Base-by-base conservation (phyloP, 2,113 vertebrate species). In the Fregetta grallaria region DNA sequence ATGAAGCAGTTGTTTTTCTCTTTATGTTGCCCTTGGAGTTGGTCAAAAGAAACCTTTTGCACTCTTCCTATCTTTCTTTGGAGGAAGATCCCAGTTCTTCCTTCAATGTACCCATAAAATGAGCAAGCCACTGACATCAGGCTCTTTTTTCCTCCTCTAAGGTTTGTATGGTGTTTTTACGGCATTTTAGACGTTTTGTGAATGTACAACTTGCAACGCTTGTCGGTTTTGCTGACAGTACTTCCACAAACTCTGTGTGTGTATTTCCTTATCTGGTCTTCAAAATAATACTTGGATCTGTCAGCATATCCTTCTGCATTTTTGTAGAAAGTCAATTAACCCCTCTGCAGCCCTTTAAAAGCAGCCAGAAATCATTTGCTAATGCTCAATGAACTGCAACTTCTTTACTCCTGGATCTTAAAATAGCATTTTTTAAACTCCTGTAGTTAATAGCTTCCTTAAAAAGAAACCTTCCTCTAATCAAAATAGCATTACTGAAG, bases 371-470 rank as follows among this genome's bases (percentile, higher is more conserved):
- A 52, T 75, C 10, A 77, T 45, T 56, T 82, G 30, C 45, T 75
- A 81, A 67, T 44, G 80, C 80, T 91, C 61, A 87, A 32, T 87
- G 80, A 92, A 85, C 72, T 85, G 61, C 32, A 91, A 74, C 80
- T 59, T 65, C 55, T 87, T 84, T 95, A 74, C 34, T 94, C 56
- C 59, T 74, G 55, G 32, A 71, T 80, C 83, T 94, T 86, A 96
- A 92, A 95, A 94, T 89, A 92, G 44, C 65, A 77, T 79, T 94
- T 90, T 91, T 91, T 67, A 74, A 84, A 88, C 47, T 88, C 59
- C 18, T 59, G 13, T 50, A 74, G 38, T 86, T 96, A 96, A 96
- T 63, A 81, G 30, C n/a, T 91, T 92, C 68, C 92, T 90, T 81
- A 87, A 73, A 92, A 88, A 81, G 38, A 94, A 92, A 74, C 17